Conservation (phyloP, 2,113 vertebrate genomes). For the Cacatua alba region DNA sequence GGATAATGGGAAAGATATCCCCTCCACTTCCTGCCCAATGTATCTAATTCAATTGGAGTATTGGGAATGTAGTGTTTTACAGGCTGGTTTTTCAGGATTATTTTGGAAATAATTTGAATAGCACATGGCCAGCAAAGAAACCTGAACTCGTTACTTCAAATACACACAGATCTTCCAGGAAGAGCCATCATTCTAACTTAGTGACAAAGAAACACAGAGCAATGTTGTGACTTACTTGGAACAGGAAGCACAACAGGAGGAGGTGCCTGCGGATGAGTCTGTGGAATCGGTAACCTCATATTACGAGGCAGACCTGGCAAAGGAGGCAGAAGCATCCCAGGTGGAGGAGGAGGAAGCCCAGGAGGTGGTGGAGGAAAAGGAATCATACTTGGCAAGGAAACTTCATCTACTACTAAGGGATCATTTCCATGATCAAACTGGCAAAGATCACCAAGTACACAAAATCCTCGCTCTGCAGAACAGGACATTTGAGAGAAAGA, state of each 20-base stretch:
- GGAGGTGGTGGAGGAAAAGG: conserved; percentile 92
- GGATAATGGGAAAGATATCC: neutral
- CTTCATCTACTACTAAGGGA: conserved; percentile 92
- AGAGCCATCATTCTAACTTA: neutral
- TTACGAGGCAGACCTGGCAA: conserved; percentile 77
- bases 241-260: conserved; percentile 91
- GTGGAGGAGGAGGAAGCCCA: conserved; percentile 80
- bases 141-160: neutral
- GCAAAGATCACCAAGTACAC: conserved; percentile 95
- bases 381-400: conserved; percentile 92
- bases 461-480: conserved; percentile 93
- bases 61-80: rapidly evolving
- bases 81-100: neutral
- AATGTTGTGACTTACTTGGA: conserved; percentile 77
- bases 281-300: conserved; percentile 85
- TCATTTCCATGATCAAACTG: conserved; percentile 95
- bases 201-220: neutral
- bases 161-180: neutral
- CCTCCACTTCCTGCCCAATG: too few relatives aligned
- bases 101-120: neutral
- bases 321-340: conserved; percentile 83
- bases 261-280: conserved; percentile 83
- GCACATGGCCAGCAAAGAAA: rapidly evolving
- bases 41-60: rapidly evolving
- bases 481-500: neutral